Percentiles rank a stretch among this genome's conserved stretches.
These are phyloP conservation scores for Stylophora pistillata DNA, from an alignment of 64 coral and sea anemone species.

Conservation along the genomic window DNA sequence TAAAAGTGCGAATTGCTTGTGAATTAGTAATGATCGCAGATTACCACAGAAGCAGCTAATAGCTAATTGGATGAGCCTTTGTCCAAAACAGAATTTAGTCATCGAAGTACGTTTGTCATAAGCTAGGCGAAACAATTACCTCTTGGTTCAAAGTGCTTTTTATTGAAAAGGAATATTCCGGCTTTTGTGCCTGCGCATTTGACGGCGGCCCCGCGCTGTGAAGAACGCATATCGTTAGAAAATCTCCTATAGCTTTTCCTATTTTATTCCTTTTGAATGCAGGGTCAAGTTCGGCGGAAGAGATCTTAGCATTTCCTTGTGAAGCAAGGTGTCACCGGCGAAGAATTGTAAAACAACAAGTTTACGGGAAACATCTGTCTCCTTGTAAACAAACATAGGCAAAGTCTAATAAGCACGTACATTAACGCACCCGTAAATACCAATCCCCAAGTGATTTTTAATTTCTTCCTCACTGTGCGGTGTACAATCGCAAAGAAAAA, in stretches of 20 bases:
- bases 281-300: neutral
- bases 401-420: neutral
- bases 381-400: slow-evolving; percentile 1
- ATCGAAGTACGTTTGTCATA: neutral
- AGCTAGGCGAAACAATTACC: neutral
- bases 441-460: neutral
- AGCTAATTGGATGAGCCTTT: slow-evolving; percentile 20
- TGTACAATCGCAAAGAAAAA: neutral
- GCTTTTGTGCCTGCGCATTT: neutral
- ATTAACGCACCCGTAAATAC: neutral
- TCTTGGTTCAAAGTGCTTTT: neutral
- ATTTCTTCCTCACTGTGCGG: too few species aligned
- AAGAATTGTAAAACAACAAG: neutral
- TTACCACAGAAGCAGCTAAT: neutral
- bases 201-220: neutral
- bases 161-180: neutral
- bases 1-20: slow-evolving; percentile 1
- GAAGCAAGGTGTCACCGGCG: neutral
- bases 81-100: neutral
- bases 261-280: neutral
- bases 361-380: slow-evolving; percentile 11
- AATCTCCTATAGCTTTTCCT: neutral
- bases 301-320: neutral
- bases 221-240: neutral
- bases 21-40: slow-evolving; percentile 34